Percentiles rank a stretch among this genome's conserved stretches.
Conservation (phyloP, 1,140 invertebrate genomes). For the Bombus terrestris region DNA sequence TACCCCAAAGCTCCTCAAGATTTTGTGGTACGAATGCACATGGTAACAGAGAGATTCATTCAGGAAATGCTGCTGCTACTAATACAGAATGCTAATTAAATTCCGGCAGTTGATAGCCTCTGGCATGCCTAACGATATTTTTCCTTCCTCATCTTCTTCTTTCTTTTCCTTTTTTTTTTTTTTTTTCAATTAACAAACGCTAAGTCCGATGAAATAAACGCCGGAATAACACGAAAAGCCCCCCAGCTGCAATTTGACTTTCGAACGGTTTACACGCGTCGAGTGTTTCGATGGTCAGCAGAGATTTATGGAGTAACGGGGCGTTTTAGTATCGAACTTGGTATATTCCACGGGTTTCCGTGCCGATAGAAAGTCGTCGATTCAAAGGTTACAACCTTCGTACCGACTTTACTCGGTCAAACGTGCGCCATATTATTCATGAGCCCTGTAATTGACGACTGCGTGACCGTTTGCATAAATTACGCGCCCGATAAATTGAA, state of each 20-base stretch:
- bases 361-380: slow-evolving; percentile 40
- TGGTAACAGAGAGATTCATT: slow-evolving; percentile 6
- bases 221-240: neutral
- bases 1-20: neutral
- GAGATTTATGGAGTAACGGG: slow-evolving; percentile 44
- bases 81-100: slow-evolving; percentile 31
- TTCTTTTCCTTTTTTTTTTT: neutral
- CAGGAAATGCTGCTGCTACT: slow-evolving; percentile 30
- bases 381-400: slow-evolving; percentile 44
- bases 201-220: neutral
- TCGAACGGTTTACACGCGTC: slow-evolving; percentile 38
- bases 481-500: slow-evolving; percentile 40
- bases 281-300: slow-evolving; percentile 24
- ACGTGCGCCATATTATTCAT: slow-evolving; percentile 31
- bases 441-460: slow-evolving; percentile 39
- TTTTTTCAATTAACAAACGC: slow-evolving; percentile 2
- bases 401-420: slow-evolving; percentile 18
- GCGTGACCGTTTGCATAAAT: slow-evolving; percentile 50
- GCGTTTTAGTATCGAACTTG: slow-evolving; percentile 43
- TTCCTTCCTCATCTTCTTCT: neutral
- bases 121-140: neutral
- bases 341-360: slow-evolving; percentile 24
- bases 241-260: slow-evolving; percentile 14
- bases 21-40: slow-evolving; percentile 3
- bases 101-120: neutral